Evolutionary conservation across 2,113 vertebrate genomes (phyloP), one percentile per base, ranked within the genome.

Genomic region (Spilogale gracilis): DNA sequence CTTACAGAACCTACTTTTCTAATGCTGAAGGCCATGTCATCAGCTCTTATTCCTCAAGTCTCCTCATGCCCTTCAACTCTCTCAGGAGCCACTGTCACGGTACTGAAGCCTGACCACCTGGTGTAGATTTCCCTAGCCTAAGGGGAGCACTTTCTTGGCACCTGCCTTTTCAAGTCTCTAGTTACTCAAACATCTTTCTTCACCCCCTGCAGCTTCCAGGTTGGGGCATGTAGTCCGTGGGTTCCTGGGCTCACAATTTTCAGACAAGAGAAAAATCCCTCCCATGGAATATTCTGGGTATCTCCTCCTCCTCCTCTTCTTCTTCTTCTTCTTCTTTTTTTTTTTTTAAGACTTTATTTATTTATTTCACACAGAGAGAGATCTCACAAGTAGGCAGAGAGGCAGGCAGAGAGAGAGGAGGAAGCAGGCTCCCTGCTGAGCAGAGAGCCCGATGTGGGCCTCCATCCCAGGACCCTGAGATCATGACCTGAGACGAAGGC

Each of bases 21-120:
- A 27, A 38, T 50, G 48, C 60, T 0, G 3, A 58, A 52, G 25
- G 58, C 25, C 10, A 13, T 20, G 9, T 16, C 13, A 2, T 0
- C 0, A 9, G 3, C 43, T 50, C 67, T 80, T 92, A 32, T 20
- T 45, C 18, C 48, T 74, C 9, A 10, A 9, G 21, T 38, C 38
- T 61, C 32, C 17, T 9, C 67, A 32, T 2, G 12, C 8, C 30
- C 4, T 67, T 32, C 17, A 11, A 17, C 18, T 60, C 43, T 43
- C 23, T 89, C 45, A 10, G 58, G 11, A 92, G 58, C 9, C 52
- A 16, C 45, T 56, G 9, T 69, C 20, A 48, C 61, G 45, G 21
- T 9, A 54, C 17, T 27, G 45, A 67, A 87, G 60, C 6, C 38
- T 0, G 0, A 5, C 17, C n/a, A 9, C 4, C 14, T 89, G 50